These are phyloP conservation scores for Psilanteris sp. DNA, from an alignment of 1,140 invertebrate species.

Conservation along the genomic window DNA sequence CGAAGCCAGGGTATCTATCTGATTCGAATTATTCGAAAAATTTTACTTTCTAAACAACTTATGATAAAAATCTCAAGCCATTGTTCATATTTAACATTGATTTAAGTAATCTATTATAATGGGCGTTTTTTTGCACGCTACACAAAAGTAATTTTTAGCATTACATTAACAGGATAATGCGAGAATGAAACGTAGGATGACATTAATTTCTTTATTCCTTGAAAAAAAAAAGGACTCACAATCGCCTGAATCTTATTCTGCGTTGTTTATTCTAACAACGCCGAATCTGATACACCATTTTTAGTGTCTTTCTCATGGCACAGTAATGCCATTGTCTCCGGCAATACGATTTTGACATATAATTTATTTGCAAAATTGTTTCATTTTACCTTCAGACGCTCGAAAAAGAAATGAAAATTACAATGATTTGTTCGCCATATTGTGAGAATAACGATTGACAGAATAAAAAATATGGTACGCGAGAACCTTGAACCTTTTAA, in stretches of 20 bases:
- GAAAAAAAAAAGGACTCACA: constrained; percentile 4
- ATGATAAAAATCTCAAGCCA: constrained; percentile 16
- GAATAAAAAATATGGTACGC: constrained; percentile 6
- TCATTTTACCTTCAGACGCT: constrained; percentile 5
- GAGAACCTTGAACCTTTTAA: constrained; percentile 49
- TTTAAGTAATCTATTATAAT: constrained; percentile 37
- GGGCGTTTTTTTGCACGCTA: constrained; percentile 3
- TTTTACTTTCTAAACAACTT: constrained; percentile 27
- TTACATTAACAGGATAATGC: constrained; percentile 36
- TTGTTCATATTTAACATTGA: constrained; percentile 34
- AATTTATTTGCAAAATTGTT: constrained; percentile 1
- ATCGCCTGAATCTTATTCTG: not conserved
- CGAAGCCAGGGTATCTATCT: not conserved
- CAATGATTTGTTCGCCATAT: not conserved
- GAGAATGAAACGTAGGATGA: constrained; percentile 14
- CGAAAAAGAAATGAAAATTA: constrained; percentile 9
- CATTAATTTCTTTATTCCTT: constrained; percentile 16
- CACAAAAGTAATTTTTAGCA: constrained; percentile 24
- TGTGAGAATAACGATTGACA: not conserved
- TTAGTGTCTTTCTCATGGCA: constrained; percentile 32
- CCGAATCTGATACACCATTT: constrained; percentile 31
- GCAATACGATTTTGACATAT: not conserved
- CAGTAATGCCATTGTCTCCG: constrained; percentile 19
- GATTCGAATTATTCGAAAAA: constrained; percentile 6
- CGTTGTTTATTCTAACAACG: constrained; percentile 3